Evolutionary conservation across 2,888 invertebrate genomes (phyloP).

Genomic region (Melinaea marsaeus): DNA sequence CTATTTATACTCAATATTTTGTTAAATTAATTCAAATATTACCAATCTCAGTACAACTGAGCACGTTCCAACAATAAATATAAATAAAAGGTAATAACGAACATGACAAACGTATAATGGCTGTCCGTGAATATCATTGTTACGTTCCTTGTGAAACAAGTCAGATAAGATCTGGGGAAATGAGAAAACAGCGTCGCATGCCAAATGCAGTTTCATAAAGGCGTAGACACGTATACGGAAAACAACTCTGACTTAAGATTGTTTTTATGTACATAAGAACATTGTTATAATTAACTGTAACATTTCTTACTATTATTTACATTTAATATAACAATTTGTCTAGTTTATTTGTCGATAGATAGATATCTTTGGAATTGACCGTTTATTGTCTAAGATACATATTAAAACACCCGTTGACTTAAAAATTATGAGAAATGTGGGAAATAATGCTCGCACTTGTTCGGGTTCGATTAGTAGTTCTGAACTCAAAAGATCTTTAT

Average conservation of each 20-base stretch:
- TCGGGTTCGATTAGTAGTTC: too few relatives aligned
- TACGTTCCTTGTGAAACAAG: constrained; percentile 32
- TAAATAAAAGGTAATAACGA: constrained; percentile 7
- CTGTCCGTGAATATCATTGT: constrained; percentile 29
- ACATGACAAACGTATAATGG: constrained; percentile 11
- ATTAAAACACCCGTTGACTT: too few relatives aligned
- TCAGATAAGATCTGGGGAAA: constrained; percentile 35
- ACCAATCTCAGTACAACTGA: background rate
- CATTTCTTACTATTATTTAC: too few relatives aligned
- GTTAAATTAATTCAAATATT: background rate
- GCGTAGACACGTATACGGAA: constrained; percentile 12
- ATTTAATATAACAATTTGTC: too few relatives aligned
- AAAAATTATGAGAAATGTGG: too few relatives aligned
- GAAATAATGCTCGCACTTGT: too few relatives aligned
- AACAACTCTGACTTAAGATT: constrained; percentile 12
- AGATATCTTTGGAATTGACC: too few relatives aligned
- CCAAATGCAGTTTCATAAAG: constrained; percentile 35
- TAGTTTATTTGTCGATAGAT: too few relatives aligned
- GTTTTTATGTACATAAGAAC: constrained; percentile 15
- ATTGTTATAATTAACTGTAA: too few relatives aligned
- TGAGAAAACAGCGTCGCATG: constrained; percentile 35
- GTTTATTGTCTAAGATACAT: too few relatives aligned
- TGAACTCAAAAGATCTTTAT: too few relatives aligned
- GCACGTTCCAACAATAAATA: background rate
- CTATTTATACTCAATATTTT: too few relatives aligned